phyloP scores from a whole-genome alignment of 1,140 invertebrate genomes.

The Drosophila bocki region DNA sequence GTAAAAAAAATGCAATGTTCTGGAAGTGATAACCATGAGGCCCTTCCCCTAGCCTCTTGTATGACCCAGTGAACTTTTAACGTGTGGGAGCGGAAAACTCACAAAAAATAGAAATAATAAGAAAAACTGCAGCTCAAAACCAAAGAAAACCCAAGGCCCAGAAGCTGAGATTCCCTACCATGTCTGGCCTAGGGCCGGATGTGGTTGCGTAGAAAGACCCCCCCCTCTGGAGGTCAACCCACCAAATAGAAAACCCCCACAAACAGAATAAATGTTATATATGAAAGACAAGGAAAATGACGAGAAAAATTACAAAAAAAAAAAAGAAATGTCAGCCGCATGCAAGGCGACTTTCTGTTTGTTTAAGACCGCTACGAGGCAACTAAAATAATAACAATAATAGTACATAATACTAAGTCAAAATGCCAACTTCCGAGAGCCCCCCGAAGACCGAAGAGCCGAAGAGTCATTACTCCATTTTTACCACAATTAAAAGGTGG shows the following conservation, averaged over 20 bases:
- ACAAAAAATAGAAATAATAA: background rate
- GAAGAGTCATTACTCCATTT: slow-evolving; percentile 68
- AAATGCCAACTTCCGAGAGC: slow-evolving; percentile 74
- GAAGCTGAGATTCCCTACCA: slow-evolving; percentile 15
- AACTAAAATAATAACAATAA: slow-evolving; percentile 76
- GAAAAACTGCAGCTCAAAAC: slow-evolving; percentile 5
- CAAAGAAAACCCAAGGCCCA: background rate
- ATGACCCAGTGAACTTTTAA: slow-evolving; percentile 31
- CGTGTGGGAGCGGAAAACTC: slow-evolving; percentile 27
- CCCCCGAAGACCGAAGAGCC: background rate
- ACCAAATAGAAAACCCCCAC: background rate
- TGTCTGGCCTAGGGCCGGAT: slow-evolving; percentile 54
- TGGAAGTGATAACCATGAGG: slow-evolving; percentile 15
- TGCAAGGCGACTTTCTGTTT: slow-evolving; percentile 70
- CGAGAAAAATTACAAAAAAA: background rate
- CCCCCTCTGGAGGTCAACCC: no score
- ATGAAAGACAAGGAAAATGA: no score
- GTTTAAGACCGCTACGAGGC: slow-evolving; percentile 39
- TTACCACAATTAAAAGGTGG: slow-evolving; percentile 68
- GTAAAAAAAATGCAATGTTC: slow-evolving; percentile 15
- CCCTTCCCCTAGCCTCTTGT: background rate
- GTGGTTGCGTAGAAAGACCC: slow-evolving; percentile 77
- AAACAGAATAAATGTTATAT: no score
- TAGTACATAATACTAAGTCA: slow-evolving; percentile 73
- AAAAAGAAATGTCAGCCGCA: slow-evolving; percentile 35